Evolutionary conservation across 30 jellyfish, hydroid and myxozoan species (phyloP), one percentile per base, ranked within the genome.

Genomic region (Chrysaora quinquecirrha): DNA sequence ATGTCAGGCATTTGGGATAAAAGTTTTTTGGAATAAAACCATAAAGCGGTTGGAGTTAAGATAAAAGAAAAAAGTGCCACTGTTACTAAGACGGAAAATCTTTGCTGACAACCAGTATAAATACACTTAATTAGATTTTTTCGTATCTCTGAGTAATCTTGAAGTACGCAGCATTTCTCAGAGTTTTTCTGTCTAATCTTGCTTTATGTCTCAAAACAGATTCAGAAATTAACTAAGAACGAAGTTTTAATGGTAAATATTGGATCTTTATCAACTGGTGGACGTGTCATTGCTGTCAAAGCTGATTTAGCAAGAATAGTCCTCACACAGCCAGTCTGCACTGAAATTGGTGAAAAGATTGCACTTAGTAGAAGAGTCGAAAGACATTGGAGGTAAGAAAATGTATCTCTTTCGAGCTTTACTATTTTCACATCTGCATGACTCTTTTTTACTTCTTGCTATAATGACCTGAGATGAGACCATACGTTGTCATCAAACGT

Each of bases 321-420:
- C 7, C 94, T 95, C 32, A 95, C 99, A 16, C 99, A 95, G 58
- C 99, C 99, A 1, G 99, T 95, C n/a, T 95, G 99, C 82, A 95
- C 99, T 0, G 99, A 95, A 47, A 87, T 90, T 27, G 99, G 98
- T 10, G 99, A 95, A 34, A 90, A 90, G 89, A 95, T 95, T 14
- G 99, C 99, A 20, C 82, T 95, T 54, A 95, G 99, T 64, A 78
- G 99, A 68, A 86, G 99, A 82, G 98, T 95, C 10, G 99, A 95
- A 35, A 62, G 98, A 12, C 99, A 95, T 86, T 95, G 99, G 99
- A 85, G 99, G 99, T 95, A 54, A 66, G 85, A 1, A 6, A 14
- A 3, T 38, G 14, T 14, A 38, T 38, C 28, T 4, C 30, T n/a
- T 31, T 80, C 19, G n/a, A 32, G 20, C 28, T 23, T 64, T 67